phyloP scores from a whole-genome alignment of 2,888 invertebrate species.

The Drosophila setosimentum region DNA sequence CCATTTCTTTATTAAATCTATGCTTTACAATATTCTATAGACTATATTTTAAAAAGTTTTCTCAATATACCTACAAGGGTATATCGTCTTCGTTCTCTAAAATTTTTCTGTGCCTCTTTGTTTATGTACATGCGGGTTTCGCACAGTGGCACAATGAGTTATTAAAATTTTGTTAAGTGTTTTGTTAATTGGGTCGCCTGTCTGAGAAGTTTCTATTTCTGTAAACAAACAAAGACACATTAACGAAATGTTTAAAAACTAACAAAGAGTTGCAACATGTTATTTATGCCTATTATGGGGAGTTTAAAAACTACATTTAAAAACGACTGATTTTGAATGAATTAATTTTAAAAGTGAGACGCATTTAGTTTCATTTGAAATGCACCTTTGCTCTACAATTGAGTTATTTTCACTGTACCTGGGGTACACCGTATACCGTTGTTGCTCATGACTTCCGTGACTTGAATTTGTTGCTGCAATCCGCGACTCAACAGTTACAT shows the following conservation, averaged over 20 bases:
- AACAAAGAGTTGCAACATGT: neutral
- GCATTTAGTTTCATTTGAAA: neutral
- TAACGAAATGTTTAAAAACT: neutral
- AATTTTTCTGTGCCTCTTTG: neutral
- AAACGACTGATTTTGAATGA: neutral
- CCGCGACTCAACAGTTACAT: conserved; percentile 49
- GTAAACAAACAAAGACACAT: neutral
- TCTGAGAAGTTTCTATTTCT: neutral
- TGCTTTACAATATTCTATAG: neutral
- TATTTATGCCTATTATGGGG: neutral
- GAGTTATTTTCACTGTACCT: conserved; percentile 24
- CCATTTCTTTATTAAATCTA: neutral
- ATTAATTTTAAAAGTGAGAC: neutral
- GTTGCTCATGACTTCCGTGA: conserved; percentile 34
- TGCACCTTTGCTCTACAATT: neutral
- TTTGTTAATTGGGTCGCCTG: conserved; percentile 1
- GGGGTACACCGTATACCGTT: conserved; percentile 13
- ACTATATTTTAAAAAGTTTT: neutral
- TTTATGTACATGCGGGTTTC: neutral
- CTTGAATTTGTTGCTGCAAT: conserved; percentile 32
- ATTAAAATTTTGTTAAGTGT: neutral
- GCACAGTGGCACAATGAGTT: conserved; percentile 30
- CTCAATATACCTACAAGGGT: neutral
- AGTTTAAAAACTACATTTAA: neutral
- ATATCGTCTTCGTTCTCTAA: neutral